Evolutionary conservation across 2,113 vertebrate species (phyloP).

Genomic region (Orcinus orca): DNA sequence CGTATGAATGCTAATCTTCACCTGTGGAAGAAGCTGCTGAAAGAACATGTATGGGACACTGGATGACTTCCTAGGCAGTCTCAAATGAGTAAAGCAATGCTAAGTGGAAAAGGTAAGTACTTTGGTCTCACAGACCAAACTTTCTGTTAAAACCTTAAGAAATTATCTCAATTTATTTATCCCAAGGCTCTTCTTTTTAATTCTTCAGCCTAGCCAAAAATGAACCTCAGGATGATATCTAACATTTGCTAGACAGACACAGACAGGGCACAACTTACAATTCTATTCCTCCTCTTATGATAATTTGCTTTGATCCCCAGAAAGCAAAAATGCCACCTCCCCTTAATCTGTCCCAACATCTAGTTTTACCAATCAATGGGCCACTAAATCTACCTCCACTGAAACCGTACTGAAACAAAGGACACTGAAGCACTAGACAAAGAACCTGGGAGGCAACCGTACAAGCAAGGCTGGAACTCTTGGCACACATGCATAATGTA

Average conservation of each 20-base stretch:
- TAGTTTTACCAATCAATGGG: background rate
- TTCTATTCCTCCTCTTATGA: background rate
- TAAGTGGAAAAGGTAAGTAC: background rate
- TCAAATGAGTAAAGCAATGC: background rate
- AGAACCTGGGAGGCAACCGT: background rate
- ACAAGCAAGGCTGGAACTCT: background rate
- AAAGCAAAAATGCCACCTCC: background rate
- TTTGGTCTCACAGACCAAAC: background rate
- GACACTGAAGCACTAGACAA: background rate
- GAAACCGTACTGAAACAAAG: background rate
- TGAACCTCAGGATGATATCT: background rate
- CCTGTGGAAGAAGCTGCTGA: background rate
- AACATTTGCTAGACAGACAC: background rate
- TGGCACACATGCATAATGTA: background rate
- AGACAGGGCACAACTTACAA: background rate
- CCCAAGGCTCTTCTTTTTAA: conserved; percentile 17
- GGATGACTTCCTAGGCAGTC: background rate
- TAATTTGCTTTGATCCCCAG: conserved; percentile 24
- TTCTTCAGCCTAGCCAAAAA: conserved; percentile 25
- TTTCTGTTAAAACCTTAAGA: conserved; percentile 15
- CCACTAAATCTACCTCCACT: background rate
- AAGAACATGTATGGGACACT: background rate
- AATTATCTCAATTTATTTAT: background rate
- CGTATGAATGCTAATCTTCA: background rate
- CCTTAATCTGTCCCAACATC: background rate